phyloP scores from a whole-genome alignment of 2,888 invertebrate genomes.

The Nasonia oneida region DNA sequence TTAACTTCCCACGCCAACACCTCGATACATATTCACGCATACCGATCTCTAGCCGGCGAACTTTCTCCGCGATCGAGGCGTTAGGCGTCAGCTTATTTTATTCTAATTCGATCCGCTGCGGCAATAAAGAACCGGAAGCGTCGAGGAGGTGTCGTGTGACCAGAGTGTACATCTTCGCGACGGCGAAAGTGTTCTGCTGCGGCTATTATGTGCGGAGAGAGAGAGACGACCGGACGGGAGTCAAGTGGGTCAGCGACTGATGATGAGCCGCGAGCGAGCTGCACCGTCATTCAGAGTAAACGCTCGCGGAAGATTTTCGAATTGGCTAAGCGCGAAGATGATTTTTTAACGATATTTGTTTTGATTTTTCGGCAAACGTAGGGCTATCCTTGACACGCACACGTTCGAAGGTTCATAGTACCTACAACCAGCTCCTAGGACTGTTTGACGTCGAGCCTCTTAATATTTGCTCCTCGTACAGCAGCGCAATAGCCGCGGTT shows the following conservation, averaged over 20 bases:
- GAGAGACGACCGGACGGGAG: neutral
- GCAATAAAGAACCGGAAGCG: neutral
- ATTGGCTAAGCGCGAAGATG: too few relatives aligned
- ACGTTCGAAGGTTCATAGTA: neutral
- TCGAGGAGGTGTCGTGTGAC: neutral
- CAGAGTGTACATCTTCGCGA: neutral
- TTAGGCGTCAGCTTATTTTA: constrained; percentile 1
- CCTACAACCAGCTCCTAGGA: neutral
- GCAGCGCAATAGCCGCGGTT: too few relatives aligned
- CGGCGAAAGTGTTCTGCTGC: constrained; percentile 2
- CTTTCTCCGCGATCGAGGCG: constrained; percentile 4
- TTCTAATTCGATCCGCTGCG: neutral
- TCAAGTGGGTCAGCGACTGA: neutral
- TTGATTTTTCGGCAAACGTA: too few relatives aligned
- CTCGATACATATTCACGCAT: neutral
- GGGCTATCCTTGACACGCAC: neutral
- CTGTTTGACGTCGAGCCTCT: neutral
- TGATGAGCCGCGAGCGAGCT: neutral
- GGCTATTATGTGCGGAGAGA: neutral
- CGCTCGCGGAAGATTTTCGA: neutral
- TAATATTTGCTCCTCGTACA: neutral
- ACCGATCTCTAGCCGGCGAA: neutral
- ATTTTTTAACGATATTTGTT: too few relatives aligned
- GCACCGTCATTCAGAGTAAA: neutral
- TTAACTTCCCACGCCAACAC: neutral